Evolutionary conservation across 2,113 vertebrate species (phyloP).

Genomic region (Muntiacus muntjak): DNA sequence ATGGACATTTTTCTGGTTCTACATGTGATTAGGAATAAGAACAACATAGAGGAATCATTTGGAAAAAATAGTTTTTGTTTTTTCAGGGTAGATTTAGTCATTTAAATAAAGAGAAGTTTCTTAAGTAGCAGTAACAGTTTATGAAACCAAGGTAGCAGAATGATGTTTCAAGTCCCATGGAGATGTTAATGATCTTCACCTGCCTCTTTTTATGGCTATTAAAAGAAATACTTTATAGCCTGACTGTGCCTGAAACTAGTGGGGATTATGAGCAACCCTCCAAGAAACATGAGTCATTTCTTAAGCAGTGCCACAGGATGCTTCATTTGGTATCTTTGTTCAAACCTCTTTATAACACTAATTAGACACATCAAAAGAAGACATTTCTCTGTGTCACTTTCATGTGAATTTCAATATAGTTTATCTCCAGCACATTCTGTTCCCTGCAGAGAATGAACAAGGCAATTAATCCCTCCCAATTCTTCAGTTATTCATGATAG

Average conservation of each 20-base stretch:
- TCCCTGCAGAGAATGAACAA: constrained; percentile 26
- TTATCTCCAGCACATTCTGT: neutral
- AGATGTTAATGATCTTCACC: neutral
- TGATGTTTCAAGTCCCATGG: neutral
- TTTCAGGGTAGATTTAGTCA: neutral
- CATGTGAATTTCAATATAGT: neutral
- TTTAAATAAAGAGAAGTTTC: neutral
- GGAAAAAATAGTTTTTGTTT: neutral
- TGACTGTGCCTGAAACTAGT: neutral
- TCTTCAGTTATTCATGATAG: constrained; percentile 4
- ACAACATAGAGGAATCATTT: neutral
- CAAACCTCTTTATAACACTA: neutral
- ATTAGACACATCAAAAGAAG: neutral
- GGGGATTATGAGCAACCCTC: neutral
- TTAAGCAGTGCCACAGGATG: neutral
- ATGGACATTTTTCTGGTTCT: neutral
- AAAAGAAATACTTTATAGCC: neutral
- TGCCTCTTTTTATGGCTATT: neutral
- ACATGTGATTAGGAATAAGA: neutral
- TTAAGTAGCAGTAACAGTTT: neutral
- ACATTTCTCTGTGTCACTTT: neutral
- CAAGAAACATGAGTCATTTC: neutral
- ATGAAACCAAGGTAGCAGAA: neutral
- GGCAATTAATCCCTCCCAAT: constrained; percentile 28
- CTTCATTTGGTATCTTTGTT: neutral